Conservation (phyloP, 2,113 vertebrate genomes). For the Xenopus laevis region DNA sequence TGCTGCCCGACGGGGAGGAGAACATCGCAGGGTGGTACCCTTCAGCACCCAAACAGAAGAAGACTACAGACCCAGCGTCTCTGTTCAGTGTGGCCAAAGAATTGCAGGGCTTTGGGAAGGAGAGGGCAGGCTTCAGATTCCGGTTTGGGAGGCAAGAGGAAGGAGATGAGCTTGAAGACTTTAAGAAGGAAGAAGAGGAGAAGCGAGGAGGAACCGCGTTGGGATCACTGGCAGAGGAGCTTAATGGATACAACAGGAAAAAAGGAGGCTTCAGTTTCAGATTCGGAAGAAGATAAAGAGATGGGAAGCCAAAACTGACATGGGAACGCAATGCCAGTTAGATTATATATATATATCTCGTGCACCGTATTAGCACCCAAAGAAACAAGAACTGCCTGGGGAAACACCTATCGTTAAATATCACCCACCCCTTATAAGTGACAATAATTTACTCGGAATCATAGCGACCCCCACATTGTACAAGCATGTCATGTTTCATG, state of each 20-base stretch:
- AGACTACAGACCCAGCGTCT: neutral
- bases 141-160: slow-evolving; percentile 41
- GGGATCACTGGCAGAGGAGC: slow-evolving; percentile 56
- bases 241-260: slow-evolving; percentile 57
- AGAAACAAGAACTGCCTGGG: neutral
- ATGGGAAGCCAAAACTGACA: neutral
- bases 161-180: fast-evolving
- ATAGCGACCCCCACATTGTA: neutral
- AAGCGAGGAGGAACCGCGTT: slow-evolving; percentile 33
- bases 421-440: no score
- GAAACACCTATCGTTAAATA: neutral
- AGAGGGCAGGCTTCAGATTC: slow-evolving; percentile 11
- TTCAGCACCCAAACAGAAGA: neutral
- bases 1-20: neutral
- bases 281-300: slow-evolving; percentile 58
- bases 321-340: neutral
- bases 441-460: neutral
- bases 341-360: slow-evolving; percentile 13
- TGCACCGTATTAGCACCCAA: neutral
- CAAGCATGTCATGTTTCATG: neutral
- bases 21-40: fast-evolving
- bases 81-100: slow-evolving; percentile 49
- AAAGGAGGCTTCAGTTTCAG: slow-evolving; percentile 67
- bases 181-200: fast-evolving
- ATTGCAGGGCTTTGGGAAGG: slow-evolving; percentile 32